Percentiles rank a stretch among this genome's conserved stretches.
Conservation (phyloP, 1,140 invertebrate genomes). For the Platorchestia sp. region DNA sequence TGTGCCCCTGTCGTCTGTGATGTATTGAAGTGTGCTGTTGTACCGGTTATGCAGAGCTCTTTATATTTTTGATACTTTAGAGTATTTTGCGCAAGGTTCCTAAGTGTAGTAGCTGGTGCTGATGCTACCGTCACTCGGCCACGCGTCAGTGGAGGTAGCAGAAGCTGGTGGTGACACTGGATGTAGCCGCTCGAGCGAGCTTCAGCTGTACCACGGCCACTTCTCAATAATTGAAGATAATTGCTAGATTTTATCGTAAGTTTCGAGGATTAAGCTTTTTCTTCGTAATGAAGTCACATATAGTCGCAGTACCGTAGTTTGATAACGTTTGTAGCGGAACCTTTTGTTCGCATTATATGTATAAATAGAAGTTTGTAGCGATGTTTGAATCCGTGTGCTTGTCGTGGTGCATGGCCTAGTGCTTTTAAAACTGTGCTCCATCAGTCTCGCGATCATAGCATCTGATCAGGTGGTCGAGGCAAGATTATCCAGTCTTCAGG, state of each 20-base stretch:
- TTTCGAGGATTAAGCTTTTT: constrained; percentile 3
- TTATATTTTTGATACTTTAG: constrained; percentile 69
- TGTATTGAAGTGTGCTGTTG: constrained; percentile 68
- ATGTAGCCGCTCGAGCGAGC: constrained; percentile 1
- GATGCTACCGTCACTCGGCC: constrained; percentile 60
- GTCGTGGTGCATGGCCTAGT: not conserved
- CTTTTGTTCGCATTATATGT: constrained; percentile 33
- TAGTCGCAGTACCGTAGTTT: constrained; percentile 47
- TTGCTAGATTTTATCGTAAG: constrained; percentile 44
- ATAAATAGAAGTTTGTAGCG: constrained; percentile 44
- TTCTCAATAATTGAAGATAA: constrained; percentile 55
- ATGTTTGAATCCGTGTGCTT: constrained; percentile 10
- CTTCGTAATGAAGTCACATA: constrained; percentile 9
- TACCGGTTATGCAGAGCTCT: constrained; percentile 68
- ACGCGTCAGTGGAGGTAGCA: constrained; percentile 36
- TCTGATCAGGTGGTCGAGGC: not conserved
- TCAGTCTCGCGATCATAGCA: not conserved
- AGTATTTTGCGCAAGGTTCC: constrained; percentile 68
- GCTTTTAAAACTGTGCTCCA: not conserved
- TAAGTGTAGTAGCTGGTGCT: constrained; percentile 66
- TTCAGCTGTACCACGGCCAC: constrained; percentile 38
- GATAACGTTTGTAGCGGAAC: constrained; percentile 41
- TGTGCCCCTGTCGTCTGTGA: constrained; percentile 68
- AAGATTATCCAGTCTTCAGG: not conserved
- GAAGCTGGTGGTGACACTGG: not conserved